Conservation (phyloP, 2,888 invertebrate species). For the Spisula solida region DNA sequence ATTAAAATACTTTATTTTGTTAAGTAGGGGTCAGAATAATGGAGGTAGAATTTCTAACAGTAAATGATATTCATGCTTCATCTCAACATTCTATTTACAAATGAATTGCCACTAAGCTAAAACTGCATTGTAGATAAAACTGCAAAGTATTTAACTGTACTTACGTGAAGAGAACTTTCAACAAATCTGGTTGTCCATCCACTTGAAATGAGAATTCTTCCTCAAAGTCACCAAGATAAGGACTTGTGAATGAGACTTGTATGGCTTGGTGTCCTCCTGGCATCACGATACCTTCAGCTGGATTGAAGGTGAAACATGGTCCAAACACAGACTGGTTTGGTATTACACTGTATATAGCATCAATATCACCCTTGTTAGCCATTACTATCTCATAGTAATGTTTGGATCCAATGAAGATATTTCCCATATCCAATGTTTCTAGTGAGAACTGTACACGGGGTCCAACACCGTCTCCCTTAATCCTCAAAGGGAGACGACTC, state of each 20-base stretch:
- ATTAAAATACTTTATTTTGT: too few relatives aligned
- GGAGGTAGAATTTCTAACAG: too few relatives aligned
- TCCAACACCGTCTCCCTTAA: conserved; percentile 87
- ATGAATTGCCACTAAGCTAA: too few relatives aligned
- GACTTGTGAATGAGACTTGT: conserved; percentile 85
- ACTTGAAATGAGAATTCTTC: conserved; percentile 87
- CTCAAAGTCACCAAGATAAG: conserved; percentile 86
- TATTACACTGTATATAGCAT: conserved; percentile 86
- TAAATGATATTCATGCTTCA: too few relatives aligned
- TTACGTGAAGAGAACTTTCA: conserved; percentile 84
- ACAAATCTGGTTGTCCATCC: conserved; percentile 85
- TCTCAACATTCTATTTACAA: too few relatives aligned
- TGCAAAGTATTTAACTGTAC: conserved; percentile 48
- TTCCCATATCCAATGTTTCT: conserved; percentile 87
- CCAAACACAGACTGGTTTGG: conserved; percentile 84
- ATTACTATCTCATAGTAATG: conserved; percentile 87
- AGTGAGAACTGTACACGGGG: conserved; percentile 87
- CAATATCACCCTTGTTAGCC: conserved; percentile 87
- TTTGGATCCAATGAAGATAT: conserved; percentile 87
- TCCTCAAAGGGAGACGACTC: conserved; percentile 85
- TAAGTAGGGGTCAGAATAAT: too few relatives aligned
- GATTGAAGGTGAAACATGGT: conserved; percentile 86
- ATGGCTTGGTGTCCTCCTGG: conserved; percentile 87
- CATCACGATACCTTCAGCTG: conserved; percentile 86
- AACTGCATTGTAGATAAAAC: too few relatives aligned